These are phyloP conservation scores for Mythimna lalbum DNA, from an alignment of 2,888 invertebrate species.

Conservation along the genomic window DNA sequence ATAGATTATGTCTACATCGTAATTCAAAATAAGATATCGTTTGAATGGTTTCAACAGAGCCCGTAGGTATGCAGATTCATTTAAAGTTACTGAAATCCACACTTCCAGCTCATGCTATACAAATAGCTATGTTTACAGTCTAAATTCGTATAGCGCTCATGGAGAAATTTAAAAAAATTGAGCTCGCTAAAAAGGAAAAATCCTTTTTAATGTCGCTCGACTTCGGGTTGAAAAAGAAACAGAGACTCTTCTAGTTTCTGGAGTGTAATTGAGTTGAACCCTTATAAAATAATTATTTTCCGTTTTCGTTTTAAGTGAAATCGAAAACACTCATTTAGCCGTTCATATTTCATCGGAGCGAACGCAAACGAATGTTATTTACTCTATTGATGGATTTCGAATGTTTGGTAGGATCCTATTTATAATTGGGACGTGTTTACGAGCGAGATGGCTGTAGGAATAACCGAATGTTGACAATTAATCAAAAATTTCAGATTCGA, in stretches of 20 bases:
- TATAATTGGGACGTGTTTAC: slow-evolving; percentile 52
- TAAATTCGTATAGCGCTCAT: neutral
- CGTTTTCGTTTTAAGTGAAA: slow-evolving; percentile 64
- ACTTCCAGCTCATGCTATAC: neutral
- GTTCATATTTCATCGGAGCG: slow-evolving; percentile 56
- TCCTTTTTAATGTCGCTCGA: slow-evolving; percentile 16
- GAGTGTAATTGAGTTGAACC: slow-evolving; percentile 69
- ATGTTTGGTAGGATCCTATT: slow-evolving; percentile 43
- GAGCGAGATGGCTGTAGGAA: slow-evolving; percentile 23
- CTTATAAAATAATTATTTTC: slow-evolving; percentile 68
- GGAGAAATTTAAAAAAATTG: slow-evolving; percentile 17
- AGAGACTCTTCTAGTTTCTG: slow-evolving; percentile 49
- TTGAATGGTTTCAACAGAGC: neutral
- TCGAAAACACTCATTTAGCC: slow-evolving; percentile 62
- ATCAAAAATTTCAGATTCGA: slow-evolving; percentile 20
- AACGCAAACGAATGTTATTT: slow-evolving; percentile 58
- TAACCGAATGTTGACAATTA: slow-evolving; percentile 32
- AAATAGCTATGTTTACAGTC: slow-evolving; percentile 13
- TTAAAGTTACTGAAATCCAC: neutral
- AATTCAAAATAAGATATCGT: slow-evolving; percentile 12
- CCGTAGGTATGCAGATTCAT: slow-evolving; percentile 5
- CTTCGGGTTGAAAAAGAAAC: slow-evolving; percentile 33
- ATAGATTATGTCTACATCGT: slow-evolving; percentile 15
- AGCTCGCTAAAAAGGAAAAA: slow-evolving; percentile 13
- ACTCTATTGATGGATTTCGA: slow-evolving; percentile 63